Conservation (phyloP, 2,113 vertebrate species). For the Gopherus evgoodei region DNA sequence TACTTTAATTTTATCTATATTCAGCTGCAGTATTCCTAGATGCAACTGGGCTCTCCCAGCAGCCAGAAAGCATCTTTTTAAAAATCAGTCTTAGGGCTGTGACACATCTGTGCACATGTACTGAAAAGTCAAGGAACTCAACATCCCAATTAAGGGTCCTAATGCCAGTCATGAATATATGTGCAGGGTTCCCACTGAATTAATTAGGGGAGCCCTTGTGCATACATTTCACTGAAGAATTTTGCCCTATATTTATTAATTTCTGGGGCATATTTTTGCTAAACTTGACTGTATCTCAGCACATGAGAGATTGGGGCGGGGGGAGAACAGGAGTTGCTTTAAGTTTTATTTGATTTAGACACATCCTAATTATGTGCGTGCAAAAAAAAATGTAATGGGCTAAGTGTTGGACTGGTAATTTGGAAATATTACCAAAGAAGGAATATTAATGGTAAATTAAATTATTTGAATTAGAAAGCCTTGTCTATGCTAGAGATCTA, state of each 20-base stretch:
- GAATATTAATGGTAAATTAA: fast-evolving
- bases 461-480: not conserved
- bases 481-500: not conserved
- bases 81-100: not conserved
- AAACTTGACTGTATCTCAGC: fast-evolving
- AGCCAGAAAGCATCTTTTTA: not conserved
- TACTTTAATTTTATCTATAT: not conserved
- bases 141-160: not conserved
- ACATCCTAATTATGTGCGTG: too few species aligned
- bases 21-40: fast-evolving
- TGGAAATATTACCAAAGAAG: not conserved
- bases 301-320: not conserved
- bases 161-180: fast-evolving
- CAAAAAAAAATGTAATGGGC: too few species aligned
- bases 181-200: fast-evolving
- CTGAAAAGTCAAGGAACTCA: not conserved
- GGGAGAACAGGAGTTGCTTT: not conserved
- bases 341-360: not conserved
- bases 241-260: not conserved
- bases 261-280: not conserved
- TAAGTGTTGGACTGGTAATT: not conserved
- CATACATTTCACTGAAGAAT: fast-evolving
- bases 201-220: fast-evolving
- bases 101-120: not conserved
- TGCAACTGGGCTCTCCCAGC: not conserved